These are phyloP conservation scores for Isaurus tuberculatus DNA, from an alignment of 92 coral and sea anemone species.

Conservation along the genomic window DNA sequence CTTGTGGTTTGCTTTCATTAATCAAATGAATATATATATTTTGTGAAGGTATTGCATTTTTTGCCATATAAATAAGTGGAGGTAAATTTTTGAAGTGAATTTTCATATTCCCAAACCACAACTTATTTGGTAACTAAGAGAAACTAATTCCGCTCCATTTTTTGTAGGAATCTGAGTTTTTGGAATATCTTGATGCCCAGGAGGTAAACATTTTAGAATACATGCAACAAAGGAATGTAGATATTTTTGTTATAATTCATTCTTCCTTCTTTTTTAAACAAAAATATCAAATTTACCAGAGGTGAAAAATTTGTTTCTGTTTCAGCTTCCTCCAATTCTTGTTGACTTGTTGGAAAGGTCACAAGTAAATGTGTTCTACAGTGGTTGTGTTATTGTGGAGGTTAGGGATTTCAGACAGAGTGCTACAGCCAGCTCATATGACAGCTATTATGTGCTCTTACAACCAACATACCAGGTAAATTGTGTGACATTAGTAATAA, in stretches of 20 bases:
- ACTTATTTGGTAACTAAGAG: too few relatives aligned
- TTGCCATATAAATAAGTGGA: too few relatives aligned
- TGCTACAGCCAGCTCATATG: slow-evolving; percentile 68
- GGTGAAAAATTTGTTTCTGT: slow-evolving; percentile 1
- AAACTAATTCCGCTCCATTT: not conserved
- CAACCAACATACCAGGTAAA: slow-evolving; percentile 97
- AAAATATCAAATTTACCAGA: not conserved
- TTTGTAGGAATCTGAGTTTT: slow-evolving; percentile 91
- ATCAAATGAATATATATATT: too few relatives aligned
- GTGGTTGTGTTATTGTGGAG: slow-evolving; percentile 99
- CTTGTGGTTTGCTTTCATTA: too few relatives aligned
- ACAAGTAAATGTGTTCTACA: slow-evolving; percentile 93
- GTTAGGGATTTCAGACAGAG: slow-evolving; percentile 95
- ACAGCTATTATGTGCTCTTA: slow-evolving; percentile 87
- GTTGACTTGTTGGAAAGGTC: slow-evolving; percentile 93
- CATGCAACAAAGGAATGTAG: not conserved
- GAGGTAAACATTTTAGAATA: slow-evolving; percentile 65
- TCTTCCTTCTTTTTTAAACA: not conserved
- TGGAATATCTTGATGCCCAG: slow-evolving; percentile 96
- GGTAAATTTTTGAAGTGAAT: too few relatives aligned
- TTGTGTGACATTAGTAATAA: too few relatives aligned
- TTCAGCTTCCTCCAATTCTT: slow-evolving; percentile 96
- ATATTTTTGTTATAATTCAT: not conserved
- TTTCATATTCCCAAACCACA: too few relatives aligned
- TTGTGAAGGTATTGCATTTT: too few relatives aligned